Conservation (phyloP, 2,113 vertebrate species). For the Hucho hucho region DNA sequence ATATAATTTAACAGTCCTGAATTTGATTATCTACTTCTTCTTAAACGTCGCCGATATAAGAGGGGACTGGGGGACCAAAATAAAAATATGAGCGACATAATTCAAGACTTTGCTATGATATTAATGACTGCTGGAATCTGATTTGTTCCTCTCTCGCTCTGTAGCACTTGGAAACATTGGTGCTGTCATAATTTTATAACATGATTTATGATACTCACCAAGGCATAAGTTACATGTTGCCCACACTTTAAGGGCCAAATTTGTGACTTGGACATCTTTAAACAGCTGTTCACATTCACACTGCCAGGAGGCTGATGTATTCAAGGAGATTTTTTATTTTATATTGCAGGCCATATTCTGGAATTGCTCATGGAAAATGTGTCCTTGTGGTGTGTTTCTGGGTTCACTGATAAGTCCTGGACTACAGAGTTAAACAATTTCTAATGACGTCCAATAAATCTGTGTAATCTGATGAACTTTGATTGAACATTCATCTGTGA, state of each 20-base stretch:
- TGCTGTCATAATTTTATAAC: conserved; percentile 53
- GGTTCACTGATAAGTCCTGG: conserved; percentile 18
- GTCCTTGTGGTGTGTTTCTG: conserved; percentile 25
- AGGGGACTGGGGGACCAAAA: background rate
- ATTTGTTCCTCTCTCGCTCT: conserved; percentile 23
- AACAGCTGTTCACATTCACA: conserved; percentile 52
- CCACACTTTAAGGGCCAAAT: conserved; percentile 36
- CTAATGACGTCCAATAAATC: background rate
- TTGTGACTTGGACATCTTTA: conserved; percentile 40
- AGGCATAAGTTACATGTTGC: conserved; percentile 47
- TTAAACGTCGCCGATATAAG: conserved; percentile 15
- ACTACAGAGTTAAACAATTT: conserved; percentile 3
- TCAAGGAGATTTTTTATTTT: conserved; percentile 40
- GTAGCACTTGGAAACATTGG: conserved; percentile 57
- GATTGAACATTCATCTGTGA: background rate
- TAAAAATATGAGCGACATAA: conserved; percentile 29
- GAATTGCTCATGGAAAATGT: conserved; percentile 49
- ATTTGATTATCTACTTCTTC: conserved; percentile 17
- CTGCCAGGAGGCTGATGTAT: conserved; percentile 33
- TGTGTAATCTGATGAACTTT: conserved; percentile 1
- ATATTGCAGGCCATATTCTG: conserved; percentile 34
- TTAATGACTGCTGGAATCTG: conserved; percentile 10
- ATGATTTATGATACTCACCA: conserved; percentile 50
- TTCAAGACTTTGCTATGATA: conserved; percentile 33
- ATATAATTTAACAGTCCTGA: conserved; percentile 9